Evolutionary conservation across 1,140 invertebrate genomes (phyloP), one percentile per base, ranked within the genome.

Genomic region (Neodiprion lecontei): DNA sequence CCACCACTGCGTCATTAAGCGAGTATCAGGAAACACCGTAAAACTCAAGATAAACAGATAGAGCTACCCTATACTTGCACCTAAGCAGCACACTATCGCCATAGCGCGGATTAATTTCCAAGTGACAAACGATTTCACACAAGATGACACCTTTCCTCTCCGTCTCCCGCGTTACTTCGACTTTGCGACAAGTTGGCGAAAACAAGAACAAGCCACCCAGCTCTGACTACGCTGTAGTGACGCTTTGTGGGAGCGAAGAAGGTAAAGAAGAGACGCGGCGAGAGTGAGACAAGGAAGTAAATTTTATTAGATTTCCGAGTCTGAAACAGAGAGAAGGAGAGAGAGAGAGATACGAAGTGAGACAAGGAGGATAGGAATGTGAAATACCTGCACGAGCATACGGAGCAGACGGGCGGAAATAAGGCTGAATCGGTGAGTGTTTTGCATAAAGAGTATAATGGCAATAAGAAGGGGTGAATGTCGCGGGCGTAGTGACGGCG

Each of bases 401-500:
- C 28, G 28, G 28, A 40, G 28, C 28, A 40, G 28, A 40, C 72
- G 21, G 69, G 70, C 11, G 66, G 70, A 67, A 61, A 61, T 61
- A 17, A 9, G 53, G 72, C 72, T 72, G 70, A 73, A 72, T 76
- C 50, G 70, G 65, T 73, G 40, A 66, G 48, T 73, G 73, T 68
- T 74, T 77, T 74, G 47, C 49, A 77, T 48, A 69, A 77, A 72
- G 72, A 48, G 72, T 78, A 72, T 75, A 78, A 77, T 78, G 72
- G 72, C 70, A 76, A 75, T 78, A 73, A 76, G 74, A 70, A 23
- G 23, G 69, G 69, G 49, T 72, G 74, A 75, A 47, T 71, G 71
- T 48, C 74, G 69, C 72, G 74, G 73, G 75, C 70, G 53, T 61
- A 76, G 67, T 75, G 66, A 70, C 75, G 71, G 72, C 68, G 74